Evolutionary conservation across 2,888 invertebrate genomes (phyloP).

Genomic region (Phlogophora meticulosa): DNA sequence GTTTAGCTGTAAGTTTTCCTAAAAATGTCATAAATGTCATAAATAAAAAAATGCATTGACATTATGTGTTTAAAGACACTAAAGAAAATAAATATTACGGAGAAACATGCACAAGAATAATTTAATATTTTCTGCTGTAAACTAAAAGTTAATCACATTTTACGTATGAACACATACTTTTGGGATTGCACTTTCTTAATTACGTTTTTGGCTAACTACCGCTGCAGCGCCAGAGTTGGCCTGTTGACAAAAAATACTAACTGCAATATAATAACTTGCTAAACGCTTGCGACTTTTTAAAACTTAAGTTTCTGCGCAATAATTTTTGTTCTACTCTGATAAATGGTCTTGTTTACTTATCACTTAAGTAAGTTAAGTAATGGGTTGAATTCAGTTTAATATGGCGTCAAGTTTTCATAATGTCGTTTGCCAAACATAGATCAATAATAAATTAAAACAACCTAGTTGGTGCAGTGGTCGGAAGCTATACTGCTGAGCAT

Average conservation of each 20-base stretch:
- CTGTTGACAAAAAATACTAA: slow-evolving; percentile 48
- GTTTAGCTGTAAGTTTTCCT: too few relatives aligned
- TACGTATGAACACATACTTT: slow-evolving; percentile 21
- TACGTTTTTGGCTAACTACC: slow-evolving; percentile 53
- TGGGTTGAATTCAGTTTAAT: background rate
- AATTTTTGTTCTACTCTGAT: slow-evolving; percentile 13
- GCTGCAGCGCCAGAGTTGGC: slow-evolving; percentile 37
- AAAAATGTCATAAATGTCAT: too few relatives aligned
- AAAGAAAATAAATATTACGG: too few relatives aligned
- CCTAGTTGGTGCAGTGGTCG: too few relatives aligned
- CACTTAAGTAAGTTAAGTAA: slow-evolving; percentile 10
- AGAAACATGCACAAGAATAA: too few relatives aligned
- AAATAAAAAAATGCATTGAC: too few relatives aligned
- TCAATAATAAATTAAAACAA: too few relatives aligned
- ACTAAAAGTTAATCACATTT: slow-evolving; percentile 20
- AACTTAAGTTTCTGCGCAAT: slow-evolving; percentile 14
- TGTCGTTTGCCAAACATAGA: too few relatives aligned
- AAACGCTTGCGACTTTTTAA: slow-evolving; percentile 34
- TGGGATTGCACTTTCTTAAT: slow-evolving; percentile 39
- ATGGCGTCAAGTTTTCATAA: too few relatives aligned
- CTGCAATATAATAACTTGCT: slow-evolving; percentile 35
- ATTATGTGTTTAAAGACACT: too few relatives aligned
- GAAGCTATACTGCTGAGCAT: too few relatives aligned
- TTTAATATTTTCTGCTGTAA: background rate
- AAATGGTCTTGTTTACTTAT: slow-evolving; percentile 28